Evolutionary conservation across 2,888 invertebrate genomes (phyloP).

Genomic region (Coleophora flavipennella): DNA sequence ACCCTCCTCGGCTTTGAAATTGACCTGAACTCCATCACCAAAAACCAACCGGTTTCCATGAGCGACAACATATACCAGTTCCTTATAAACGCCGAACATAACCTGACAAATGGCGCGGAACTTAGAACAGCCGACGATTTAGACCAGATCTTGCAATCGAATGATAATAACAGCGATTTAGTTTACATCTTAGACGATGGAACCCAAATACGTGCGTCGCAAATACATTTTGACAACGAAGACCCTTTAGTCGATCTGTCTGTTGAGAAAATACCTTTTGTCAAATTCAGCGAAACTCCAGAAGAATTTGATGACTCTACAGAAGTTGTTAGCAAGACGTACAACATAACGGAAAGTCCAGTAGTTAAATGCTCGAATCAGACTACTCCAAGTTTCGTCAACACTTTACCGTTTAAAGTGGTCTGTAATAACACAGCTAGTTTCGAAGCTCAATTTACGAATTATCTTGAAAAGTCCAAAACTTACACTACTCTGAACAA

Average conservation of each 20-base stretch:
- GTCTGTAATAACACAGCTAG: slow-evolving; percentile 48
- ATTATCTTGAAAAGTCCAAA: slow-evolving; percentile 42
- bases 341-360: slow-evolving; percentile 52
- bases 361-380: slow-evolving; percentile 33
- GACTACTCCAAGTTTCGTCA: slow-evolving; percentile 42
- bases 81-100: slow-evolving; percentile 44
- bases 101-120: slow-evolving; percentile 18
- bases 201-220: slow-evolving; percentile 59
- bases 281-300: slow-evolving; percentile 37
- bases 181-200: slow-evolving; percentile 59
- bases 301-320: slow-evolving; percentile 24
- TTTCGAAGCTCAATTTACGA: slow-evolving; percentile 55
- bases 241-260: slow-evolving; percentile 50
- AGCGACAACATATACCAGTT: slow-evolving; percentile 57
- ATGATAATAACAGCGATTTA: slow-evolving; percentile 30
- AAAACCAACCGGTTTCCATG: slow-evolving; percentile 46
- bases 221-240: slow-evolving; percentile 65
- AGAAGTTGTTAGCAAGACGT: slow-evolving; percentile 29
- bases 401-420: slow-evolving; percentile 52
- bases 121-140: slow-evolving; percentile 20
- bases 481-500: slow-evolving; percentile 36
- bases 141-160: slow-evolving; percentile 29
- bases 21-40: slow-evolving; percentile 52
- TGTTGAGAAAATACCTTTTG: slow-evolving; percentile 52
- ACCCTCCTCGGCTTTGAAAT: slow-evolving; percentile 52